Evolutionary conservation across 2,888 invertebrate genomes (phyloP).

Genomic region (Caenorhabditis afra): DNA sequence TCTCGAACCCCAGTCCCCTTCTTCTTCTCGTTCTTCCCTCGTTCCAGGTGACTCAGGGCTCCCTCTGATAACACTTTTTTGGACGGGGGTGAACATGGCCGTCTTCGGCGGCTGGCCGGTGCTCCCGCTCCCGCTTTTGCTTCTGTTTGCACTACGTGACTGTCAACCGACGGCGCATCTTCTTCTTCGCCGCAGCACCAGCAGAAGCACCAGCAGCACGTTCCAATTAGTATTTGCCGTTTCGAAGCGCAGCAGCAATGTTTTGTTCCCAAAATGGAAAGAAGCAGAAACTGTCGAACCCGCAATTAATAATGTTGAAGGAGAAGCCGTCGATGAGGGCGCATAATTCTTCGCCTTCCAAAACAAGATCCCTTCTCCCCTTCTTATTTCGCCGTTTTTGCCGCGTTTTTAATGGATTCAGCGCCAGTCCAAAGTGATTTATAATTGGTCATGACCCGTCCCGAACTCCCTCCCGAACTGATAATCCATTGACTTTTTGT

Average conservation of each 20-base stretch:
- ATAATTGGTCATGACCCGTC: conserved; percentile 43
- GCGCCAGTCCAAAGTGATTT: conserved; percentile 38
- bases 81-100: conserved; percentile 18
- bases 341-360: conserved; percentile 21
- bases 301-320: conserved; percentile 20
- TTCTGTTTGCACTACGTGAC: conserved; percentile 59
- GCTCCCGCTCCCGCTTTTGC: conserved; percentile 7
- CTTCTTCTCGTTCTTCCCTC: neutral
- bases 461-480: conserved; percentile 18
- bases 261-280: conserved; percentile 33
- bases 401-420: conserved; percentile 38
- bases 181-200: conserved; percentile 24
- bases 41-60: neutral
- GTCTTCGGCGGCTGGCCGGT: conserved; percentile 19
- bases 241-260: conserved; percentile 43
- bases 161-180: conserved; percentile 55
- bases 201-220: conserved; percentile 23
- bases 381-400: conserved; percentile 17
- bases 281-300: conserved; percentile 15
- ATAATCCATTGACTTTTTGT: conserved; percentile 16
- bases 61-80: conserved; percentile 51
- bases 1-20: neutral
- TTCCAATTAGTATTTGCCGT: conserved; percentile 58
- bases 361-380: conserved; percentile 35
- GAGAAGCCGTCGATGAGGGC: neutral